Base-by-base conservation (phyloP, 2,888 invertebrate genomes). In the Cephus nigrinus region DNA sequence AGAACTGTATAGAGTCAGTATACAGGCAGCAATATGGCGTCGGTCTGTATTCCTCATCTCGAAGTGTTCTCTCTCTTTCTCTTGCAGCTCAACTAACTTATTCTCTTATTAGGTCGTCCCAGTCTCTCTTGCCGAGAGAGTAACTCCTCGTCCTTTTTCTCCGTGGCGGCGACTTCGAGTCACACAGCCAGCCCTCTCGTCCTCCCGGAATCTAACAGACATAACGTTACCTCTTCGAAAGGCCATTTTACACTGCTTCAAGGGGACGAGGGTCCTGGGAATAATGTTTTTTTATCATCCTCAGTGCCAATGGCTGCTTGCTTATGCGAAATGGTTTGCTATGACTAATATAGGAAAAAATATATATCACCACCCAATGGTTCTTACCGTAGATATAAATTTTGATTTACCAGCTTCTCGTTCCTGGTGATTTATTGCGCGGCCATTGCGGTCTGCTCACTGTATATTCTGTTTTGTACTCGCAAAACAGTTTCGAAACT, bases 171-270 rank as follows among this genome's bases (percentile, higher is more conserved):
- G 80, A 82, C 81, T 81, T 69, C 76, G 78, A 76, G 76, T 75
- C 73, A 74, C 75, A 75, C 79, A 69, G 77, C 68, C 75, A 33
- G 33, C 75, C 34, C 77, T 79, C 75, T 75, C 35, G 34, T 68
- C 74, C 68, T 33, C 33, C 76, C 23, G 31, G 76, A 80, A 80
- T 80, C 76, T 79, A 82, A 80, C 77, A 79, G 76, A 82, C 82
- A 74, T 82, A 82, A 82, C 80, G 81, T 81, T 81, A 82, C 79
- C 75, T 82, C 76, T 75, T 78, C 74, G 78, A 74, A 75, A 55
- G 74, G 68, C 80, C 75, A 79, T 76, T 80, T 79, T 76, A 55
- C 35, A 68, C 71, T 71, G 30, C 23, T 32, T 32, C 33, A 71
- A 55, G 55, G 55, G 55, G 23, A 55, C 55, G 55, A 55, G 55